Evolutionary conservation across 2,888 invertebrate genomes (phyloP), one percentile per base, ranked within the genome.

Genomic region (Periphyllus acericola): DNA sequence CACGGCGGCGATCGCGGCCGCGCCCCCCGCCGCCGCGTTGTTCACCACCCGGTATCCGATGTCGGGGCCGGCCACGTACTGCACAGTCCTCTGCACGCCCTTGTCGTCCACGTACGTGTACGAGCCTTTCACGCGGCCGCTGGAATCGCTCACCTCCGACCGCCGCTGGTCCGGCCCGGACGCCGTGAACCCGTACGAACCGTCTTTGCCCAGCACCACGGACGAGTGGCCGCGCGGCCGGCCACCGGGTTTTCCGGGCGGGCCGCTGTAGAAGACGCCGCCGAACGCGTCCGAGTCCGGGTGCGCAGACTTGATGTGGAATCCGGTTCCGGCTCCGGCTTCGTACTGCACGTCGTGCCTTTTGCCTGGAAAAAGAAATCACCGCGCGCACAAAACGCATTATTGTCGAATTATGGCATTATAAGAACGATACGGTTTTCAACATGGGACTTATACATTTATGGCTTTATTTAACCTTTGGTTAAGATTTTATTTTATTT

Each of bases 101-200:
- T 95, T 95, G 90, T 96, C 95, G 90, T 96, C 96, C 32, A 96
- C 91, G 91, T 95, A 96, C 0, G 95, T 95, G 92, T 95, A 96
- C 0, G 95, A 95, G 60, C 96, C 96, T 90, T 95, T 92, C 2
- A 95, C 95, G 90, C 95, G 93, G 29, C 95, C 95, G 87, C 93
- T 93, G 0, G 95, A 92, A 89, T 95, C 95, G 89, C 95, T 95
- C 90, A 94, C 94, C 91, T 96, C 96, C 0, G 95, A 94, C 89
- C 96, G 92, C 90, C 95, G 93, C 91, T 95, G 95, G 91, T 96
- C 96, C 0, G 96, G 96, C 1, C 95, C 95, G 14, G 95, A 94
- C 60, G 95, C 94, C 72, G 89, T 89, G 71, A 91, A 94, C 94
- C 93, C 93, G 91, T 96, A 96, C 85, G 95, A 95, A 0, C 96